Base-by-base conservation (phyloP, 2,797 vertebrate species). In the Oryzias sinensis region DNA sequence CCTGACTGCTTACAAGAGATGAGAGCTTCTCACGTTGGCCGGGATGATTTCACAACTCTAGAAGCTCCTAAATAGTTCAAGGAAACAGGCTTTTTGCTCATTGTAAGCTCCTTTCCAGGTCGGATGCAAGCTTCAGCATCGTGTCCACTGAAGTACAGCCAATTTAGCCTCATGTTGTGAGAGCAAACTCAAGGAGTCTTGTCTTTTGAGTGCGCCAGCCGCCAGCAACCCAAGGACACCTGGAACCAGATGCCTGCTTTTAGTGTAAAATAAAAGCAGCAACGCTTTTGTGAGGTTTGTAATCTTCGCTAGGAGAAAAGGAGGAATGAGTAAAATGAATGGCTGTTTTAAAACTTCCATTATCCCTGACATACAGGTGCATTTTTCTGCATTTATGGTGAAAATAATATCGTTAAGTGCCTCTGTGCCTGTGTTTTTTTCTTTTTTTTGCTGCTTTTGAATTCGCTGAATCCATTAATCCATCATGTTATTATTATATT, bases 341-440 rank as follows among this genome's bases (percentile, higher is more conserved):
- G 53, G n/a, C 5, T 18, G 43, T 64, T 76, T 65, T 16, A 43
- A 73, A 74, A 48, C 5, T 0, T 0, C 47, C 44, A 61, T 49
- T 62, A 54, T 58, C 40, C 18, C 69, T 51, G 43, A 62, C 43
- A 53, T 43, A 53, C 47, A 52, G 61, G 27, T 59, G 37, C 49
- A 44, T 71, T 73, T 72, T 53, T 18, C 43, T 57, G 49, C 53
- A 62, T 43, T 61, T 47, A 55, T 43, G 44, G 25, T 1, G 4
- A 9, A 66, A 56, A 56, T 65, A 68, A 78, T 74, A 69, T 42
- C 3, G 37, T 56, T 71, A 77, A 79, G 79, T 74, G 68, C 53
- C 8, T 44, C 40, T 40, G 18, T 27, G 59, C 14, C 52, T 33
- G 8, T 11, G 2, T 33, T 8, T 33, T 33, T 29, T 29, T 29